Evolutionary conservation across 1,140 invertebrate genomes (phyloP), one percentile per base, ranked within the genome.

Genomic region (Oedothorax gibbosus): DNA sequence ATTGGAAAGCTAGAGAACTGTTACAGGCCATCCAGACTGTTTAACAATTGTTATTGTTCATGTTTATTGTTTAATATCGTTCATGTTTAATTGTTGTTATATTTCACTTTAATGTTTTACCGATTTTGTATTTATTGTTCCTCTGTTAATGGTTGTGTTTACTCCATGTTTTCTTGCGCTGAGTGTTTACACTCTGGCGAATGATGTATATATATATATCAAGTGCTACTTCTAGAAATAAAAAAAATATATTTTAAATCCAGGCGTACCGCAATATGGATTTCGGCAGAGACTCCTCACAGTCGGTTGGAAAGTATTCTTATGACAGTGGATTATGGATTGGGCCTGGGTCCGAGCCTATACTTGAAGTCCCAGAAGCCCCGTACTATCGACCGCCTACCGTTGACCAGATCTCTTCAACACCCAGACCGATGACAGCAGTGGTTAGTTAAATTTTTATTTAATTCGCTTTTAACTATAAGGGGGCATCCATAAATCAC

Each of bases 321-420:
- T 86, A 84, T 50, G 86, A 84, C 69, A 83, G 80, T 79, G 86
- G 86, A 11, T 57, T 83, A 72, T 86, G 86, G 86, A 15, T 86
- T 21, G 86, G 86, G 3, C 75, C 80, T 35, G 75, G 75, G 12
- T 72, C 72, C 21, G 86, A 86, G 66, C 80, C 86, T n/a, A 54
- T 50, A 3, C 65, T 71, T 53, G 65, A 50, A 7, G 86, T 86
- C 15, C 86, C 86, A 11, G 86, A 86, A 15, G 80, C 86, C n/a
- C 86, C 86, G 7, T 78, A 76, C 21, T 86, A 86, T 35, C 54
- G 79, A 51, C 86, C 86, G 15, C 86, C 86, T 7, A 86, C 80
- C 4, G 80, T 79, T 50, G 69, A 78, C 11, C 73, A 86, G 66
- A 78, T 86, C 7, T 0, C 75, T 7, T 71, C 66, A 6, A 83